These are phyloP conservation scores for Mormyrops attenuatus DNA, from an alignment of 2,797 vertebrate species.

Conservation along the genomic window DNA sequence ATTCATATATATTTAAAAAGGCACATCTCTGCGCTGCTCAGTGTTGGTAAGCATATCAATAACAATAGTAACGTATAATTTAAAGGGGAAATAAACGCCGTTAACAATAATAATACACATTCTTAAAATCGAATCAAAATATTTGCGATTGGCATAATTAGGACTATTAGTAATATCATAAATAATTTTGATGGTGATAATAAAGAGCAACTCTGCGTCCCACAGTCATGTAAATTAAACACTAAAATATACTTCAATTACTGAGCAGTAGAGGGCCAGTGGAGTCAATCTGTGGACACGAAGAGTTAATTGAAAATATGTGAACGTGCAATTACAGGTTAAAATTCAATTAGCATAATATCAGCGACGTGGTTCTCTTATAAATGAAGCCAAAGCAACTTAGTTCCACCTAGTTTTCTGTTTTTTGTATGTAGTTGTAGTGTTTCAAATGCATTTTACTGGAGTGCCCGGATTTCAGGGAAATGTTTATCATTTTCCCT, in stretches of 20 bases:
- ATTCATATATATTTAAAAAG: neutral
- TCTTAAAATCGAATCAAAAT: neutral
- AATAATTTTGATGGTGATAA: neutral
- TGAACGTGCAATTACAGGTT: constrained; percentile 16
- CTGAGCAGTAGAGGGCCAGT: neutral
- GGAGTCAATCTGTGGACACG: neutral
- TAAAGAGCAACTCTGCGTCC: neutral
- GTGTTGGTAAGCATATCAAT: neutral
- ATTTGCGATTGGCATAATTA: neutral
- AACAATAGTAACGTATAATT: neutral
- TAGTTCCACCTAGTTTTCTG: neutral
- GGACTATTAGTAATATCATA: constrained; percentile 18
- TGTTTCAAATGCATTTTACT: constrained; percentile 21
- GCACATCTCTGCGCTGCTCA: neutral
- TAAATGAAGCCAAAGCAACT: constrained; percentile 6
- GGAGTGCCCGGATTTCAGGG: neutral
- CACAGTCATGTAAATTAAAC: neutral
- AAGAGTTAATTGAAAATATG: constrained; percentile 22
- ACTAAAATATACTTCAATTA: constrained; percentile 8
- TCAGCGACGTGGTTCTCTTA: constrained; percentile 17
- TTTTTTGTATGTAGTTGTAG: neutral
- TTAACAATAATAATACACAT: no score
- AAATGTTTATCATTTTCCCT: constrained; percentile 13
- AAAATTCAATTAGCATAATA: constrained; percentile 20
- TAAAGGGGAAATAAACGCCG: neutral